Evolutionary conservation across 2,113 vertebrate species (phyloP).

Genomic region (Micronycteris hirsuta): DNA sequence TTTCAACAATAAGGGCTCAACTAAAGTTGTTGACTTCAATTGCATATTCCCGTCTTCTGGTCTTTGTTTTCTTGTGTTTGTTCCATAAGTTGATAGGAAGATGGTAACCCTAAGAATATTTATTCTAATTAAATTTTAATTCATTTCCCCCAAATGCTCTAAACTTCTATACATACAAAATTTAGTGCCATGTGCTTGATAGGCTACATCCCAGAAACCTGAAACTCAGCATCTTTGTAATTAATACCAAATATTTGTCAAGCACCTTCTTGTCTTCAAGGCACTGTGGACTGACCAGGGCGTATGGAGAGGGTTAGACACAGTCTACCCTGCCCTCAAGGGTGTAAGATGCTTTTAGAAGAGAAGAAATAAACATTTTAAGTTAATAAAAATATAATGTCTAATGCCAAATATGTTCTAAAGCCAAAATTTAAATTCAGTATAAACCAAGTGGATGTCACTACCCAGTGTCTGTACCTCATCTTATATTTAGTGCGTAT

Average conservation of each 20-base stretch:
- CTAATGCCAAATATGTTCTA: not conserved
- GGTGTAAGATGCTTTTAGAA: not conserved
- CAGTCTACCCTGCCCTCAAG: not conserved
- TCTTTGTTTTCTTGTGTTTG: not conserved
- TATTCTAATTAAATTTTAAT: not conserved
- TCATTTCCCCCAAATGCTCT: not conserved
- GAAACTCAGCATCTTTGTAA: not conserved
- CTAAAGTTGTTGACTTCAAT: not conserved
- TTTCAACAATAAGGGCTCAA: not conserved
- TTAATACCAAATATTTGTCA: not conserved
- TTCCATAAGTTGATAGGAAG: not conserved
- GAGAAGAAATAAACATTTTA: not conserved
- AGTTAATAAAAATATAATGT: not conserved
- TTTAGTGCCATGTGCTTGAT: not conserved
- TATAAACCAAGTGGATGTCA: not conserved
- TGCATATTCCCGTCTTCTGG: not conserved
- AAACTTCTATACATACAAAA: not conserved
- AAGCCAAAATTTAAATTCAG: not conserved
- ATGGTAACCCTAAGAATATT: not conserved
- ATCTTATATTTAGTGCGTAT: not conserved
- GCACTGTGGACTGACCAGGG: too few species aligned
- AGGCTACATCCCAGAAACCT: not conserved
- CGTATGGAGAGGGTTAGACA: not conserved
- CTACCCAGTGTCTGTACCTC: not conserved
- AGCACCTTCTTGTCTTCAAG: not conserved